Percentiles rank a stretch among this genome's conserved stretches.
Conservation (phyloP, 2,888 invertebrate genomes). For the Cantharis rustica region DNA sequence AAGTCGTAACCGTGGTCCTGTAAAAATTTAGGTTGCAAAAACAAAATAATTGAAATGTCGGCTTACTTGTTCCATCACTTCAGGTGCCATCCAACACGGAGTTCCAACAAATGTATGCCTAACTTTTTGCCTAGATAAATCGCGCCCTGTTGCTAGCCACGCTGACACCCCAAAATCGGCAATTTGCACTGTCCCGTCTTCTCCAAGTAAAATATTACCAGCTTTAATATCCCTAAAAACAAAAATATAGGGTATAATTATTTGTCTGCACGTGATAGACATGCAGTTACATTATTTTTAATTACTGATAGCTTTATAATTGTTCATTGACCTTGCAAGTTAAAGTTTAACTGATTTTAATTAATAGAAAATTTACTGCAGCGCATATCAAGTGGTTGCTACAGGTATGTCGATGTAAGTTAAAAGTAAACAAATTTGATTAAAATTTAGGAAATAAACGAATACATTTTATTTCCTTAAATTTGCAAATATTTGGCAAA, state of each 20-base stretch:
- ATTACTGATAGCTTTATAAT: not conserved
- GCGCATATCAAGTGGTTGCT: not conserved
- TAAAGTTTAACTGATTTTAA: not conserved
- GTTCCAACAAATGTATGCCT: conserved; percentile 98
- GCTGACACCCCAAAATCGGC: conserved; percentile 99
- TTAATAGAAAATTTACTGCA: not conserved
- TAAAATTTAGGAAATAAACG: too few relatives aligned
- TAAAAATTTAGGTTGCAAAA: conserved; percentile 32
- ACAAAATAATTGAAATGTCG: not conserved
- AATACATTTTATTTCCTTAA: too few relatives aligned
- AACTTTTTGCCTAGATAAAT: conserved; percentile 91
- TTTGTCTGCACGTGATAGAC: not conserved
- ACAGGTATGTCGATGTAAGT: not conserved
- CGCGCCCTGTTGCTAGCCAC: conserved; percentile 94
- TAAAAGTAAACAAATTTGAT: too few relatives aligned
- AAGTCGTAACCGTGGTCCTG: conserved; percentile 97
- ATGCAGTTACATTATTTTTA: not conserved
- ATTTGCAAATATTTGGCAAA: too few relatives aligned
- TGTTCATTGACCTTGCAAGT: not conserved
- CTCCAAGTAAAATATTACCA: conserved; percentile 95
- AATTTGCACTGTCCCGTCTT: conserved; percentile 96
- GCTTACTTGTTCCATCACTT: conserved; percentile 94
- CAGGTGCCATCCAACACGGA: conserved; percentile 99
- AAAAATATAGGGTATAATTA: conserved; percentile 5
- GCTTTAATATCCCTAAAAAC: conserved; percentile 89